phyloP scores from a whole-genome alignment of 1,140 invertebrate species.

The Drosophila murphyi region DNA sequence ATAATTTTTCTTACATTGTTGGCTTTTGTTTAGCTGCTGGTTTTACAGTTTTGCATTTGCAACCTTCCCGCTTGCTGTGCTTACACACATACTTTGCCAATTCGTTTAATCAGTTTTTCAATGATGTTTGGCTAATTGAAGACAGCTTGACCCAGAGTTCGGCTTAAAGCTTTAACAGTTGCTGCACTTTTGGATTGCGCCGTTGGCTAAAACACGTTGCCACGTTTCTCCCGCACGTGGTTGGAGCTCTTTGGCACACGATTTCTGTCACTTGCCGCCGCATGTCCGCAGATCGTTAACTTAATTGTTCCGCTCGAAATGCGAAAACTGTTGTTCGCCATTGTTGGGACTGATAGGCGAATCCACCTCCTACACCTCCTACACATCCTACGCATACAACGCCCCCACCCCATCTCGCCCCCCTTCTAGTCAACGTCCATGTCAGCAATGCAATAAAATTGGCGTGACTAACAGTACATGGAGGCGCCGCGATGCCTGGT shows the following conservation, averaged over 20 bases:
- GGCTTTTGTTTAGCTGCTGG: slow-evolving; percentile 20
- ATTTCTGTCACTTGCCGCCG: slow-evolving; percentile 60
- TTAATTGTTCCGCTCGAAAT: slow-evolving; percentile 82
- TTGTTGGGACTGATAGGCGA: slow-evolving; percentile 76
- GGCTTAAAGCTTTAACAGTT: slow-evolving; percentile 24
- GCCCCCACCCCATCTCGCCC: slow-evolving; percentile 8
- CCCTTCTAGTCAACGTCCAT: slow-evolving; percentile 25
- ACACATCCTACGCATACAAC: neutral
- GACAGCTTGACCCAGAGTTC: slow-evolving; percentile 16
- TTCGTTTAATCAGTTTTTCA: slow-evolving; percentile 60
- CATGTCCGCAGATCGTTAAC: slow-evolving; percentile 78
- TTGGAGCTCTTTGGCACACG: slow-evolving; percentile 63
- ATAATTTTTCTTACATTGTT: neutral
- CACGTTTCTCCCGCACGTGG: slow-evolving; percentile 46
- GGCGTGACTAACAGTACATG: slow-evolving; percentile 70
- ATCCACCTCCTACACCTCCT: slow-evolving; percentile 1
- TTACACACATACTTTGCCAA: slow-evolving; percentile 60
- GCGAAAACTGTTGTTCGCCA: slow-evolving; percentile 72
- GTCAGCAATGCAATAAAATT: slow-evolving; percentile 79
- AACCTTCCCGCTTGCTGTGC: slow-evolving; percentile 2
- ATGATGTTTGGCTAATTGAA: slow-evolving; percentile 60
- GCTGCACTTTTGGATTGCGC: neutral
- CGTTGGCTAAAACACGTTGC: slow-evolving; percentile 21
- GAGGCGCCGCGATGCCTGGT: slow-evolving; percentile 11
- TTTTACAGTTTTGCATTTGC: slow-evolving; percentile 20